Evolutionary conservation across 2,113 vertebrate genomes (phyloP), one percentile per base, ranked within the genome.

Genomic region (Sciurus niger): DNA sequence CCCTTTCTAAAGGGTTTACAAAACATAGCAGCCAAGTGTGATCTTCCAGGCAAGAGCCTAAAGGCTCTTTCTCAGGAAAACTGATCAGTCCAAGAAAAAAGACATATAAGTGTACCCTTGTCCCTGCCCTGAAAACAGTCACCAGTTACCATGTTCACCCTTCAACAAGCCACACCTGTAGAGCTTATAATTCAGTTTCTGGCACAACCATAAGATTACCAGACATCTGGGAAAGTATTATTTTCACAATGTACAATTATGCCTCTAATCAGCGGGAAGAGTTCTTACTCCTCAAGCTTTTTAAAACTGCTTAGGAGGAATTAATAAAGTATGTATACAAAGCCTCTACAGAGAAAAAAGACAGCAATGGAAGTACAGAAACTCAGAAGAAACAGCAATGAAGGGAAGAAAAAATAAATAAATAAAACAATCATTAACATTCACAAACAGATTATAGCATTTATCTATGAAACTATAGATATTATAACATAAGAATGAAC

Each of bases 231-330:
- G 4, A 92, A 88, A 48, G 46, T 48, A 48, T 99, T 51, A 99
- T 99, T 98, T 99, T 99, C 98, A 99, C 99, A 6, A 97, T 99
- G 16, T 99, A 99, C 97, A 99, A 99, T 98, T 99, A 99, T 20
- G 99, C 99, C 9, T 99, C 99, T 32, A 99, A 99, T 96, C 99
- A 99, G 88, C 98, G 99, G 89, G 99, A 99, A 97, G 99, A 99
- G 92, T 99, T 99, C 82, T 98, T 99, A 84, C 99, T 99, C 73
- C 99, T 99, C 74, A 99, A 99, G 96, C 99, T 99, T 89, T 99
- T 99, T 97, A 99, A 99, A 99, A 99, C 99, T 7, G 99, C 99
- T 84, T 98, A 99, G 87, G 99, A 99, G 97, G 99, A 99, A 96
- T 99, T 99, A 98, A 99, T 99, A 97, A 98, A 98, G 99, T 99